Conservation (phyloP, 53 echinoderm and acorn worm genomes). For the Pentamera pediparva region DNA sequence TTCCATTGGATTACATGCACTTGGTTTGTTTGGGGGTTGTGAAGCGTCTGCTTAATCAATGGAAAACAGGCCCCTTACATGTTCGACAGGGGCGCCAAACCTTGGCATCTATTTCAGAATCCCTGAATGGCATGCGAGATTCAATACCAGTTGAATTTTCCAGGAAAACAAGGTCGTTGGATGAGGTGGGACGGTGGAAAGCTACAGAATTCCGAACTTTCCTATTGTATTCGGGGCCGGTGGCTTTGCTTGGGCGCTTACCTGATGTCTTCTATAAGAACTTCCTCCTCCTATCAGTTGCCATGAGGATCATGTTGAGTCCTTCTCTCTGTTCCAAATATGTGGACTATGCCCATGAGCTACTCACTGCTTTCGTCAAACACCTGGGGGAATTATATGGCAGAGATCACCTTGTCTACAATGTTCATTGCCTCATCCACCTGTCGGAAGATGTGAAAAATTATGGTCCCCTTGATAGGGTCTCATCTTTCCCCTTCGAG, state of each 20-base stretch:
- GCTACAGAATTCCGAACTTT: conserved; percentile 31
- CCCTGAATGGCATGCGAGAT: conserved; percentile 10
- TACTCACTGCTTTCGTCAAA: conserved; percentile 15
- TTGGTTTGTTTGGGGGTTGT: conserved; percentile 50
- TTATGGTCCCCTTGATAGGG: conserved; percentile 36
- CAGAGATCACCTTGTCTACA: conserved; percentile 20
- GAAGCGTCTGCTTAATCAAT: conserved; percentile 42
- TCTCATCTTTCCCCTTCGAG: conserved; percentile 36
- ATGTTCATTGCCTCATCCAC: conserved; percentile 29
- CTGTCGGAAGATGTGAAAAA: conserved; percentile 16
- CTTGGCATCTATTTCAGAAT: conserved; percentile 25
- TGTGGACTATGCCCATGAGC: conserved; percentile 9
- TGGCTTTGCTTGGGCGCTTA: conserved; percentile 5
- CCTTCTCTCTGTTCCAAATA: not conserved
- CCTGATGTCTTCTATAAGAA: not conserved
- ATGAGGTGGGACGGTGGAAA: conserved; percentile 33
- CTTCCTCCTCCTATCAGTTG: conserved; percentile 18
- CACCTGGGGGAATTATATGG: conserved; percentile 27
- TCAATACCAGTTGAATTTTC: conserved; percentile 32
- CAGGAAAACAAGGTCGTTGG: conserved; percentile 8
- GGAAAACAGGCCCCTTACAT: conserved; percentile 48
- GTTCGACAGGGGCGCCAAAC: conserved; percentile 21
- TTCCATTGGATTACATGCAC: conserved; percentile 62
- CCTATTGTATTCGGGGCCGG: conserved; percentile 18
- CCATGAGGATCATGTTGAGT: conserved; percentile 7